A percentile compares a stretch with the other conserved stretches of the same genome.
phyloP scores from a whole-genome alignment of 1,140 invertebrate genomes.

The Latrodectus geometricus region DNA sequence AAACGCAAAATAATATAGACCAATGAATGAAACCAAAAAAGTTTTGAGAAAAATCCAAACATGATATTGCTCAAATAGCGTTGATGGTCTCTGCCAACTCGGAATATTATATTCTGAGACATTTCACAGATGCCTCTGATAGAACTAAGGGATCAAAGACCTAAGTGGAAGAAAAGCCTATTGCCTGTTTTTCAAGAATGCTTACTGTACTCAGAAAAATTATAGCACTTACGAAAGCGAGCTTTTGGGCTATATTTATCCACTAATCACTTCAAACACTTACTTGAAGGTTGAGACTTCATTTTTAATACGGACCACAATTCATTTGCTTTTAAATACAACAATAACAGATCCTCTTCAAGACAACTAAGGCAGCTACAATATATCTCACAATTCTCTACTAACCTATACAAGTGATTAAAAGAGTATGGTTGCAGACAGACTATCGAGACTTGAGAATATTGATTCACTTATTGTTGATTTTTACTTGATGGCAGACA shows the following conservation, averaged over 20 bases:
- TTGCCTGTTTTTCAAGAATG: slow-evolving; percentile 59
- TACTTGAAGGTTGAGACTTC: slow-evolving; percentile 66
- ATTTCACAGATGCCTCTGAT: slow-evolving; percentile 56
- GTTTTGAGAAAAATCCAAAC: slow-evolving; percentile 19
- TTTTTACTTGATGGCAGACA: neutral
- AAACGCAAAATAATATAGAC: neutral
- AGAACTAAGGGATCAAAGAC: slow-evolving; percentile 36
- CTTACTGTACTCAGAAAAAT: slow-evolving; percentile 52
- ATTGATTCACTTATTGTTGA: neutral
- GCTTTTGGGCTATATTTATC: slow-evolving; percentile 64
- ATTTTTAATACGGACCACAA: slow-evolving; percentile 66
- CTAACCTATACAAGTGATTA: slow-evolving; percentile 17
- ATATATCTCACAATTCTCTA: slow-evolving; percentile 68
- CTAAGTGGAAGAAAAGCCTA: slow-evolving; percentile 14
- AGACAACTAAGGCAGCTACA: slow-evolving; percentile 65
- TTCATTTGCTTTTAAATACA: slow-evolving; percentile 63
- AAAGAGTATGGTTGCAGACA: too few species aligned
- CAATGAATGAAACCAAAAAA: neutral
- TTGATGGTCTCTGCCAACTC: slow-evolving; percentile 64
- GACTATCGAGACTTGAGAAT: too few species aligned
- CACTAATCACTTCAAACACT: slow-evolving; percentile 65
- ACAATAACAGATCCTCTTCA: neutral
- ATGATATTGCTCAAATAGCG: neutral
- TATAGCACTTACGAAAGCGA: slow-evolving; percentile 64
- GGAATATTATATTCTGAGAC: neutral